Evolutionary conservation across 2,113 vertebrate species (phyloP).

Genomic region (Actinemys pallida): DNA sequence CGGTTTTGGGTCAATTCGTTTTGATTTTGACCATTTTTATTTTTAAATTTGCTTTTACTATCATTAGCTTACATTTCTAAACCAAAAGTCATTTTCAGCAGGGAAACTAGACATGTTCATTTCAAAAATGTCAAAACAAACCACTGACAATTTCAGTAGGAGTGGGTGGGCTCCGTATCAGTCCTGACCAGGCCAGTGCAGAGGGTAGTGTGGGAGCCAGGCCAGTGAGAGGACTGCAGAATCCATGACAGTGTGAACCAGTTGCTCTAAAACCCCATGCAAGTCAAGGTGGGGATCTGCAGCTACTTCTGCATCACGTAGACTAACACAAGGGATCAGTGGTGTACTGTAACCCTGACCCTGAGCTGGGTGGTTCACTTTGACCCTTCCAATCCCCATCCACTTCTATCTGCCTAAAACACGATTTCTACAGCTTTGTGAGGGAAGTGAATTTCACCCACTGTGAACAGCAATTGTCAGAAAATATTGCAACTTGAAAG

Average conservation of each 20-base stretch:
- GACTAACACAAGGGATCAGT: background rate
- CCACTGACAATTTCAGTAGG: background rate
- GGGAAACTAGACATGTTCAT: background rate
- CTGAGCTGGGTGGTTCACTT: background rate
- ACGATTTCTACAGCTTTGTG: background rate
- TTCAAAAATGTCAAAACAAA: background rate
- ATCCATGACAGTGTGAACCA: background rate
- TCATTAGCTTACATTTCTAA: background rate
- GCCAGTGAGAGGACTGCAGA: background rate
- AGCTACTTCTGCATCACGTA: background rate
- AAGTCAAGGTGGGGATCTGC: background rate
- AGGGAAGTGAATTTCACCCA: background rate
- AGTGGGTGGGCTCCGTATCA: fast-evolving
- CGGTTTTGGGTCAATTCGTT: background rate
- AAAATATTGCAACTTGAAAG: background rate
- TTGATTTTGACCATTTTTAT: background rate
- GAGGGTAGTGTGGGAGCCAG: background rate
- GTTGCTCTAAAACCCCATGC: background rate
- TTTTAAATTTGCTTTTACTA: background rate
- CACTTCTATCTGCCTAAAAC: background rate
- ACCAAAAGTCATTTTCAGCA: background rate
- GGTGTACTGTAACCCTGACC: background rate
- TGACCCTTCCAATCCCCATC: background rate
- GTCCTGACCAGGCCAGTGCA: background rate
- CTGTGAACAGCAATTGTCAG: background rate